Percentiles rank a stretch among this genome's conserved stretches.
Conservation (phyloP, 2,113 vertebrate genomes). For the Anser brachyrhynchus region DNA sequence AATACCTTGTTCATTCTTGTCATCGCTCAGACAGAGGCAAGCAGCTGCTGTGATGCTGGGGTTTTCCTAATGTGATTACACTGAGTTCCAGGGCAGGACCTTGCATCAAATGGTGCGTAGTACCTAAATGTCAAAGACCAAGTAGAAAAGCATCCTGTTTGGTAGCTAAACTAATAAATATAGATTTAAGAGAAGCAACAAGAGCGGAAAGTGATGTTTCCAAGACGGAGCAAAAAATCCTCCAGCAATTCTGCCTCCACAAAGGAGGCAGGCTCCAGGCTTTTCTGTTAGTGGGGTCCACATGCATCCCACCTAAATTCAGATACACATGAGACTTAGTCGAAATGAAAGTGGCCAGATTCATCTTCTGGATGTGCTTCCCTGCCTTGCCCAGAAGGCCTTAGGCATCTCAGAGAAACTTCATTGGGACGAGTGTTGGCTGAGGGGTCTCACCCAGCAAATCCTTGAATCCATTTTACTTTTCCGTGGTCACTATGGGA, state of each 20-base stretch:
- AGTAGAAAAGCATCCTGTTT: background rate
- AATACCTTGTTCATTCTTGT: background rate
- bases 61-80: background rate
- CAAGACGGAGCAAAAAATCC: background rate
- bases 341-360: background rate
- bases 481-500: background rate
- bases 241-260: background rate
- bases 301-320: background rate
- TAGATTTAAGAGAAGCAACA: background rate
- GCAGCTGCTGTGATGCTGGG: background rate
- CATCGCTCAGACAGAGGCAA: background rate
- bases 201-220: background rate
- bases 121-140: background rate
- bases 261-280: background rate
- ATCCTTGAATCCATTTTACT: background rate
- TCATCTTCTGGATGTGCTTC: background rate
- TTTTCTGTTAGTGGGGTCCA: background rate
- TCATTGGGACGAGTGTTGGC: background rate
- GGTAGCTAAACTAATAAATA: background rate
- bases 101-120: background rate
- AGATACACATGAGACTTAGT: background rate
- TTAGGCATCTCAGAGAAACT: background rate
- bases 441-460: background rate
- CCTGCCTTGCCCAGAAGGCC: background rate
- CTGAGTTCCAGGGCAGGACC: background rate